Evolutionary conservation across 2,797 vertebrate genomes (phyloP).

Genomic region (Notamacropus eugenii): DNA sequence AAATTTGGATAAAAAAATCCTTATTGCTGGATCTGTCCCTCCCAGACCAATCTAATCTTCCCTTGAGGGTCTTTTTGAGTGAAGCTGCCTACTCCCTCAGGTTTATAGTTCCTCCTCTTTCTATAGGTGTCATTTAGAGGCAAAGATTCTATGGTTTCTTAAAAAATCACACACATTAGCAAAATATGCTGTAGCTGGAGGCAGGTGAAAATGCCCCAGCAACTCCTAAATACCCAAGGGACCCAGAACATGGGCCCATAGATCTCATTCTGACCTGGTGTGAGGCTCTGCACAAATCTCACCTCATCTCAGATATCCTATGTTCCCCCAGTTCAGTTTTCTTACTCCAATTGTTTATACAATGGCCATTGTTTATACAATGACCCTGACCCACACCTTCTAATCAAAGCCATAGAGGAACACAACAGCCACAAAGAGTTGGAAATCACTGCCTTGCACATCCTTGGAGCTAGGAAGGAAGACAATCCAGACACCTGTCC

Average conservation of each 20-base stretch:
- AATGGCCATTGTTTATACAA: too few relatives aligned
- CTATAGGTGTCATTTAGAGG: neutral
- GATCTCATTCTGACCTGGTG: conserved; percentile 30
- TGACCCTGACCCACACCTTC: conserved; percentile 41
- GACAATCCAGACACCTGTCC: neutral
- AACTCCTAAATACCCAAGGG: neutral
- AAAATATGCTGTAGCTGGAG: neutral
- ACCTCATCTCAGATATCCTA: neutral
- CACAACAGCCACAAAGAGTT: neutral
- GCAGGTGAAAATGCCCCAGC: neutral
- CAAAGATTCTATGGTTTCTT: neutral
- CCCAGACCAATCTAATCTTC: neutral
- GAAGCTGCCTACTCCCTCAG: neutral
- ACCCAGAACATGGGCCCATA: neutral
- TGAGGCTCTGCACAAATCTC: conserved; percentile 27
- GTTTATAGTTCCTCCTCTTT: neutral
- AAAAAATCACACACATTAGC: neutral
- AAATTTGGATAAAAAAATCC: neutral
- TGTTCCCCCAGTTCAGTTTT: conserved; percentile 47
- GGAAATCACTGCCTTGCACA: neutral
- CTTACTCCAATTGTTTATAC: too few relatives aligned
- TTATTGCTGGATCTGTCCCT: neutral
- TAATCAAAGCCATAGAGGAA: conserved; percentile 56
- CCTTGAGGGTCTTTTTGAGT: conserved; percentile 28
- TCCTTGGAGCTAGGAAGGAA: neutral